These are phyloP conservation scores for Mythimna albipuncta DNA, from an alignment of 2,888 invertebrate genomes.

Conservation along the genomic window DNA sequence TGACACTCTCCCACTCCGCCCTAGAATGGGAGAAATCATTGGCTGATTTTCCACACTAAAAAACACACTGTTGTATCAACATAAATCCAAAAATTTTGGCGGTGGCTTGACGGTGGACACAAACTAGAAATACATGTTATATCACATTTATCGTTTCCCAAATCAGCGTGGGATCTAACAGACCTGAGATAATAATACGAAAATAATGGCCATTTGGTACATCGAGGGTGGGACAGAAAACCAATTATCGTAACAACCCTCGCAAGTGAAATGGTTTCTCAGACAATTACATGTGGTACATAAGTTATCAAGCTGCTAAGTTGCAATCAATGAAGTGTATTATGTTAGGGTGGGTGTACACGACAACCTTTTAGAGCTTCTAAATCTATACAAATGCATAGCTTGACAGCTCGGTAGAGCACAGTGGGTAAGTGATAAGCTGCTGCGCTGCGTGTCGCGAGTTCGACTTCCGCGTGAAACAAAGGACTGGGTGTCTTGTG, in stretches of 20 bases:
- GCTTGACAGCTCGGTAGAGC: too few relatives aligned
- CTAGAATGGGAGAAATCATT: too few relatives aligned
- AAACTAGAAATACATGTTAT: background rate
- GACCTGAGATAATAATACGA: conserved; percentile 33
- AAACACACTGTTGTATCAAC: background rate
- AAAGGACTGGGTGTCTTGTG: too few relatives aligned
- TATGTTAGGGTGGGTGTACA: background rate
- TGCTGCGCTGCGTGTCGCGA: too few relatives aligned
- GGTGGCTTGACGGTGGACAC: background rate
- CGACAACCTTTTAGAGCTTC: background rate
- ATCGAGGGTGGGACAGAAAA: conserved; percentile 28
- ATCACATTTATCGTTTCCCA: conserved; percentile 31
- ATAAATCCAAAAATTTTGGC: background rate
- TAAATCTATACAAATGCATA: background rate
- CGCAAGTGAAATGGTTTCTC: conserved; percentile 28
- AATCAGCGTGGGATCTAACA: conserved; percentile 52
- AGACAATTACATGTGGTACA: conserved; percentile 38
- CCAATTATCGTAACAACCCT: conserved; percentile 45
- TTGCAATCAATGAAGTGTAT: conserved; percentile 14
- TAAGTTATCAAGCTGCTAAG: conserved; percentile 8
- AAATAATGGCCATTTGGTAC: conserved; percentile 31
- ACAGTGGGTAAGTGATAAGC: too few relatives aligned
- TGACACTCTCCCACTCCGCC: too few relatives aligned
- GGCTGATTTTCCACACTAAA: too few relatives aligned
- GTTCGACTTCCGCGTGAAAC: too few relatives aligned